phyloP scores from a whole-genome alignment of 1,140 invertebrate species.

The Idris sp. region DNA sequence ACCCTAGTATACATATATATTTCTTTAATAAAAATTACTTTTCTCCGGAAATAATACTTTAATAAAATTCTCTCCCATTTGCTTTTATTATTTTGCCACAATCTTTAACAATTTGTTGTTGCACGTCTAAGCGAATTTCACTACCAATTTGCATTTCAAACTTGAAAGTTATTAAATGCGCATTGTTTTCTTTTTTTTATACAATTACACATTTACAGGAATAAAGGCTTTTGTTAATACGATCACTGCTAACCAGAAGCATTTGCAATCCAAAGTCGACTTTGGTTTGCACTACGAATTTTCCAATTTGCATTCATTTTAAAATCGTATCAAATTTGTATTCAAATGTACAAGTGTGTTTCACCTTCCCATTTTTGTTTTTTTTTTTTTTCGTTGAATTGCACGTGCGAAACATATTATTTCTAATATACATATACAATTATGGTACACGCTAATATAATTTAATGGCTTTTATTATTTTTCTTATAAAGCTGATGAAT shows the following conservation, averaged over 20 bases:
- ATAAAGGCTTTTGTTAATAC: conserved; percentile 8
- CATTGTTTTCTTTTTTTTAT: conserved; percentile 21
- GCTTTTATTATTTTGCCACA: not conserved
- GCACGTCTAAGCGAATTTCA: conserved; percentile 2
- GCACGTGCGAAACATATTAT: conserved; percentile 1
- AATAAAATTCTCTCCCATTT: conserved; percentile 9
- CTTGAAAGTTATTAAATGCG: conserved; percentile 3
- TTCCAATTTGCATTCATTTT: too few species aligned
- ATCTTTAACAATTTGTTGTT: not conserved
- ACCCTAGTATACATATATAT: conserved; percentile 14
- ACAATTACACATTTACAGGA: conserved; percentile 32
- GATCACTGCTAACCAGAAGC: conserved; percentile 12
- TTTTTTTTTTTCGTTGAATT: too few species aligned
- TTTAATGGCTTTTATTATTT: conserved; percentile 28
- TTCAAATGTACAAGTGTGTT: too few species aligned
- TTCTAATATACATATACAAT: conserved; percentile 39
- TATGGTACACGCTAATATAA: conserved; percentile 55
- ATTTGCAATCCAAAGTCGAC: conserved; percentile 12
- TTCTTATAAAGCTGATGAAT: conserved; percentile 27
- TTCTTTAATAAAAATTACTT: conserved; percentile 17
- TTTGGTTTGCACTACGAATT: conserved; percentile 24
- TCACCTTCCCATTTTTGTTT: too few species aligned
- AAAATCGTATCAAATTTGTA: too few species aligned
- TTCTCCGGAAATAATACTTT: conserved; percentile 16
- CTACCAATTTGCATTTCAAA: conserved; percentile 1